Percentiles rank a stretch among this genome's conserved stretches.
Conservation (phyloP, 2,888 invertebrate genomes). For the Litoditis marina region DNA sequence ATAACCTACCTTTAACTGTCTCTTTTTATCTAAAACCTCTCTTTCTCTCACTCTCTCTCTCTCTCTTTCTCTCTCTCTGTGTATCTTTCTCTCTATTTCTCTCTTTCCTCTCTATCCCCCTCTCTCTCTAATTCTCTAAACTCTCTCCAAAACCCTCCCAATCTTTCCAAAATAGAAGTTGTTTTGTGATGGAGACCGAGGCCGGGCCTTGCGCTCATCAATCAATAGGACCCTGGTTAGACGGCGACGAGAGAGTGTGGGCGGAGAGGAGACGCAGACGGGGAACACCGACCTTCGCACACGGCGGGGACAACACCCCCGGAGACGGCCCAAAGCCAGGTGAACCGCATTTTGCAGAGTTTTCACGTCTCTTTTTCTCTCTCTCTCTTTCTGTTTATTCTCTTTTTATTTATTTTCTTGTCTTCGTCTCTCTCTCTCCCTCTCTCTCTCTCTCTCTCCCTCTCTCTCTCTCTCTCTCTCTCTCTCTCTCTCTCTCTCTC, state of each 20-base stretch:
- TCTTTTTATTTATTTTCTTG: neutral
- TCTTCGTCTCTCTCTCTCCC: neutral
- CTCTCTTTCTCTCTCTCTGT: neutral
- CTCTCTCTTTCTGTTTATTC: too few relatives aligned
- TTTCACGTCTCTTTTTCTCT: too few relatives aligned
- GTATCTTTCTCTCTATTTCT: neutral
- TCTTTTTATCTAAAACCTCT: too few relatives aligned
- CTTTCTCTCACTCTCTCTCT: neutral
- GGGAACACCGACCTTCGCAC: constrained; percentile 7
- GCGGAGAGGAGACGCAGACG: too few relatives aligned
- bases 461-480: constrained; percentile 14
- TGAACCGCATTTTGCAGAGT: too few relatives aligned
- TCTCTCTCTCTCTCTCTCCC: constrained; percentile 10
- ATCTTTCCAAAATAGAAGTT: neutral
- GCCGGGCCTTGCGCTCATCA: neutral
- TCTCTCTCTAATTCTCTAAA: neutral
- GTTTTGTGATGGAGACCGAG: neutral
- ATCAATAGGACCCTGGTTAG: too few relatives aligned
- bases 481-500: constrained; percentile 14
- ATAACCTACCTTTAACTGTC: too few relatives aligned
- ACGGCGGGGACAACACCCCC: neutral
- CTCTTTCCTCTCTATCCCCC: neutral
- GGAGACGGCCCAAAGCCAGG: constrained; percentile 1
- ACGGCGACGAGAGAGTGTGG: too few relatives aligned
- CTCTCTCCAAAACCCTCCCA: neutral